These are phyloP conservation scores for Dendrocincla fuliginosa DNA, from an alignment of 2,797 vertebrate species.

Conservation along the genomic window DNA sequence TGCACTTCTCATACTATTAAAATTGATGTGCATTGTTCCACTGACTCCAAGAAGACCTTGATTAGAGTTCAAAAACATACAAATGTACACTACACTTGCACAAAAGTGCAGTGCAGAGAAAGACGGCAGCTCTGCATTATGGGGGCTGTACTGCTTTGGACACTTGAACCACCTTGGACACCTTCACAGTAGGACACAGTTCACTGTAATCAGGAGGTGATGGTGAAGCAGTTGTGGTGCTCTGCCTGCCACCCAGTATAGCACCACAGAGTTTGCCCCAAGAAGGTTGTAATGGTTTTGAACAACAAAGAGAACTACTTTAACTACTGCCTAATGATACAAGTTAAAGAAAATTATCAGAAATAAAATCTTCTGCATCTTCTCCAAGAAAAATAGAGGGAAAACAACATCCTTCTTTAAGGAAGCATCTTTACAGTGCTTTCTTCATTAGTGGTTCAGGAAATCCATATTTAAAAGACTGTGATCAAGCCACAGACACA, in stretches of 20 bases:
- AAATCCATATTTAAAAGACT: conserved; percentile 47
- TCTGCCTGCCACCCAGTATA: not conserved
- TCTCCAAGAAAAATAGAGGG: not conserved
- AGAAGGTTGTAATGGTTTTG: not conserved
- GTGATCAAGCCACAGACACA: conserved; percentile 29
- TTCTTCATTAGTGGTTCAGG: conserved; percentile 55
- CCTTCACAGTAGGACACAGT: not conserved
- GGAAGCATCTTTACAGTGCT: conserved; percentile 1
- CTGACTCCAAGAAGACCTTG: not conserved
- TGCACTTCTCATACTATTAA: not conserved
- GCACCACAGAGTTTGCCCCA: not conserved
- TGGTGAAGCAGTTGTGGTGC: not conserved
- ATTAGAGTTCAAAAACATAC: not conserved
- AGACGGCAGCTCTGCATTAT: not conserved
- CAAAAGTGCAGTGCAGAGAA: not conserved
- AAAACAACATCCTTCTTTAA: not conserved
- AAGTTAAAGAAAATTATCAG: not conserved
- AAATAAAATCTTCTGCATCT: not conserved
- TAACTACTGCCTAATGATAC: not conserved
- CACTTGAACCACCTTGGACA: not conserved
- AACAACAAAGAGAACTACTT: not conserved
- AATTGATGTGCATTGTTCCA: not conserved
- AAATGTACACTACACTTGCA: not conserved
- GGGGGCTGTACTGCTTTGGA: not conserved
- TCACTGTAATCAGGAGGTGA: not conserved